Conservation (phyloP, 2,797 vertebrate genomes). For the Sphenopsis melanotis region DNA sequence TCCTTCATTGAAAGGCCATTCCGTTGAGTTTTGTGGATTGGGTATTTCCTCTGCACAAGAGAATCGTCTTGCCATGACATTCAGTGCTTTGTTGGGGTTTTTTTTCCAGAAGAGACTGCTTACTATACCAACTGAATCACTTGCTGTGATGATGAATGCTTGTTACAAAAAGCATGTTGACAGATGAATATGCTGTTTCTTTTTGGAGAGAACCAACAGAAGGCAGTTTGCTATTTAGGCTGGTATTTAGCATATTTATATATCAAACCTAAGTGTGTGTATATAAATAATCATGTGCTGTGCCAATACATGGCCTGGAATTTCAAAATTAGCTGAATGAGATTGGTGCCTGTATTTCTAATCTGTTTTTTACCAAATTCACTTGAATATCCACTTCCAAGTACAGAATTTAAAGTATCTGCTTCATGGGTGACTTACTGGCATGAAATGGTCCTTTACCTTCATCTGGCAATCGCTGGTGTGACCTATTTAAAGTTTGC, state of each 20-base stretch:
- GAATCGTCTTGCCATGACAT: not conserved
- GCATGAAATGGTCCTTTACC: not conserved
- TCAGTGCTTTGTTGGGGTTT: not conserved
- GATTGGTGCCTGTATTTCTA: not conserved
- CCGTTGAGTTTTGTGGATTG: not conserved
- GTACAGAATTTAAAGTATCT: not conserved
- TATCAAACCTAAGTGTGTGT: not conserved
- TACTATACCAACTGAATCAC: constrained; percentile 2
- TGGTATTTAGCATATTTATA: not conserved
- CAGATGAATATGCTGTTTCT: constrained; percentile 16
- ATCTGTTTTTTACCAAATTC: not conserved
- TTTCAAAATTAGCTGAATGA: not conserved
- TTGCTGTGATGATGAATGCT: not conserved
- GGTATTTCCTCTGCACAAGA: not conserved
- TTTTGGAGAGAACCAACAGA: constrained; percentile 12
- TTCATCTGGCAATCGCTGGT: not conserved
- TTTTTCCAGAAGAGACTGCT: not conserved
- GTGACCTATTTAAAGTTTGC: not conserved
- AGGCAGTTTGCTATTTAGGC: not conserved
- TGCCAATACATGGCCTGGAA: not conserved
- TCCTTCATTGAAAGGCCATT: not conserved
- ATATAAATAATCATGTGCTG: not conserved
- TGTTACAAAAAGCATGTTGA: constrained; percentile 26
- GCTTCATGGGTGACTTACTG: not conserved
- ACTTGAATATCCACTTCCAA: not conserved